phyloP scores from a whole-genome alignment of 2,113 vertebrate genomes.

The Myrmecophaga tridactyla region DNA sequence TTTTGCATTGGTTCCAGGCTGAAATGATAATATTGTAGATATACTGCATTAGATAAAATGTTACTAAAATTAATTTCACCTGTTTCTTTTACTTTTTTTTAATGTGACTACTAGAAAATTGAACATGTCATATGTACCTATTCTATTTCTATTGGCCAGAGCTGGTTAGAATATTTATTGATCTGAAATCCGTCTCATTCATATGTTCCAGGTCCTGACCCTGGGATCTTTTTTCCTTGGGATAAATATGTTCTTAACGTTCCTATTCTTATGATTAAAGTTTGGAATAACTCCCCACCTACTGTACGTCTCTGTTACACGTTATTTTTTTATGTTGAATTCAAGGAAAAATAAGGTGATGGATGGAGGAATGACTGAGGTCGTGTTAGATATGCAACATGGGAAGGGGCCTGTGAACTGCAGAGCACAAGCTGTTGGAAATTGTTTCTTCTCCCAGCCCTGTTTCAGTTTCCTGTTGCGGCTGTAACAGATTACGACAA shows the following conservation, averaged over 20 bases:
- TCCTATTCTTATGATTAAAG: not conserved
- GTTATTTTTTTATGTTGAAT: not conserved
- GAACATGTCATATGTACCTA: not conserved
- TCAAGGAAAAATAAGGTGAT: not conserved
- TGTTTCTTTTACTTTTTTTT: not conserved
- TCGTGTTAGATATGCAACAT: not conserved
- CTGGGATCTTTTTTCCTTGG: not conserved
- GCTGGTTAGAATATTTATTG: not conserved
- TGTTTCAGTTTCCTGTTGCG: not conserved
- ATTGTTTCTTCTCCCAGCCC: not conserved
- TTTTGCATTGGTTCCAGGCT: not conserved
- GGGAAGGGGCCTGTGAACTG: not conserved
- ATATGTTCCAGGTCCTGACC: not conserved
- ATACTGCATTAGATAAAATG: not conserved
- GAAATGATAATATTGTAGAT: not conserved
- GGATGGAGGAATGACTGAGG: not conserved
- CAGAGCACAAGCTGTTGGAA: not conserved
- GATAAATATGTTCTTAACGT: not conserved
- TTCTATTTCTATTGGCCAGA: not conserved
- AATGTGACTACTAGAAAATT: not conserved
- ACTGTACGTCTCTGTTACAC: not conserved
- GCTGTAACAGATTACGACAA: not conserved
- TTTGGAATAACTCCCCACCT: conserved; percentile 6
- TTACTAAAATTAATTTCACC: not conserved
- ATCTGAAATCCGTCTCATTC: not conserved